Base-by-base conservation (phyloP, 1,140 invertebrate genomes). In the Coboldia fuscipes region DNA sequence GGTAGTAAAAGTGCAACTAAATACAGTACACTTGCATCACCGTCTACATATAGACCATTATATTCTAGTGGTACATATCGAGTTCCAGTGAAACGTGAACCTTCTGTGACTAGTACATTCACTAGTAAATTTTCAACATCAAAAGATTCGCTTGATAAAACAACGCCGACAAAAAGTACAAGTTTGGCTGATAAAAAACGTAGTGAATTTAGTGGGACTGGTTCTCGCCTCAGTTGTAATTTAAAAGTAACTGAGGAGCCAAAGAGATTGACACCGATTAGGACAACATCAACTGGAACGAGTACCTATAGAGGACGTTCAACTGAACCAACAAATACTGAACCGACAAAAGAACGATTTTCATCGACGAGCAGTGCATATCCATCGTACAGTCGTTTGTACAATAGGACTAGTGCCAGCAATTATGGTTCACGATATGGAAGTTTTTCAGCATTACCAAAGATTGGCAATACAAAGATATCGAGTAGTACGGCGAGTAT, bases 31-130 rank as follows among this genome's bases (percentile, higher is more conserved):
- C 32, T 54, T 29, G 37, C 46, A 37, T 43, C 51, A 15, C 51
- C 51, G 9, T 48, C 43, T 19, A 37, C 48, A 21, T 54, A 50
- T 36, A 44, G 51, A 22, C 51, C 51, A 0, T 54, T 51, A 2
- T 54, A 52, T 37, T 51, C 51, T 0, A 47, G 51, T 1, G 51
- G 51, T 5, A 54, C 51, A 0, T 54, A 54, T 40, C 51, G 51
- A 21, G 37, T 48, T 3, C 44, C 49, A 10, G 13, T 31, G 3
- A 32, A 32, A 21, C 48, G 53, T 33, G 34, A 29, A 18, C 9
- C 18, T 15, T 27, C 28, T 13, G 19, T 21, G 9, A 9, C 13
- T 9, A 33, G 39, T 17, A 34, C 41, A 4, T 31, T 17, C 18
- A 16, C 30, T 17, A 32, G 30, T 21, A 10, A 14, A n/a, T 27